Evolutionary conservation across 2,888 invertebrate species (phyloP), one percentile per base, ranked within the genome.

Genomic region (Cosmopolites sordidus): DNA sequence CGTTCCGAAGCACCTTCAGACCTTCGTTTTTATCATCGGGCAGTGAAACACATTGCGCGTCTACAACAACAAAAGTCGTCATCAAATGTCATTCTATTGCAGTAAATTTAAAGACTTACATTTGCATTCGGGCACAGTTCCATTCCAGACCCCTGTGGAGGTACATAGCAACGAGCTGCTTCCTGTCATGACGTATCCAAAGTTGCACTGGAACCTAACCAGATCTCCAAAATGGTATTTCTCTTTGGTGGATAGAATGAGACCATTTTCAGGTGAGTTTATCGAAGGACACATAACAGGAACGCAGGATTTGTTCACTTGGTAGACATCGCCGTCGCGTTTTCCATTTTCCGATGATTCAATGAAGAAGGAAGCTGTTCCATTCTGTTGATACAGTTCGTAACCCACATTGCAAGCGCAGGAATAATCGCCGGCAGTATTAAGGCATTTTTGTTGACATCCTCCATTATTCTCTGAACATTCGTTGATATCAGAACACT

Each of bases 381-480:
- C 95, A 67, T 96, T 92, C 11, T 80, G 75, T 2, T 83, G 81
- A 73, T 92, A 95, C 11, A 98, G 77, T 68, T 95, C 93, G 68
- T 84, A 97, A 8, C 98, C 98, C 39, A 90, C 83, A 67, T 91
- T 91, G 69, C 97, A 97, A 57, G 84, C 83, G 66, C 96, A 97
- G 1, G 88, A 83, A 68, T 83, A 94, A 68, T 88, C 84, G 57
- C 95, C 96, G 30, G 93, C 89, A 54, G 85, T 87, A 69, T 94
- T 95, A 39, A 92, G 79, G 74, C 94, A 95, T 74, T 92, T 92
- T 67, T 94, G 94, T 66, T 93, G 90, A 72, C 94, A 95, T 12
- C 93, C 93, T 11, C 94, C 94, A 67, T 94, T 94, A 61, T 86
- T 84, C 22, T 80, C 81, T 40, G 82, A 80, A 69, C 94, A 95